Percentiles rank a stretch among this genome's conserved stretches.
Conservation (phyloP, 2,888 invertebrate genomes). For the Phengaris arion region DNA sequence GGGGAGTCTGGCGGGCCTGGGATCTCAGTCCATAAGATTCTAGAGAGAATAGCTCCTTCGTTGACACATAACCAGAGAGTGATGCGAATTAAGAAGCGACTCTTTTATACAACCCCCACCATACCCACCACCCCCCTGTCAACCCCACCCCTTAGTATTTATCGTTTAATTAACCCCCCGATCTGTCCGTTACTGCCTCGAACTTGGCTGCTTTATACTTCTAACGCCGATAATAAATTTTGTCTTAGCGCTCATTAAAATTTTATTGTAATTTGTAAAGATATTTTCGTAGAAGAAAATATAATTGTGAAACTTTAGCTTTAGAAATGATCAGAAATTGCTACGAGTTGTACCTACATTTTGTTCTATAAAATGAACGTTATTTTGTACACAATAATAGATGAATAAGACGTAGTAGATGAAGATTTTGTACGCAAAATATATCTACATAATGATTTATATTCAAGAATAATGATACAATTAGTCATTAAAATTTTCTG, state of each 20-base stretch:
- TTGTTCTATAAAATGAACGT: no score
- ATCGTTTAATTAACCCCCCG: conserved; percentile 74
- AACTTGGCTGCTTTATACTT: conserved; percentile 52
- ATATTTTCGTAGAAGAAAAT: neutral
- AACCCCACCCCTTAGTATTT: conserved; percentile 59
- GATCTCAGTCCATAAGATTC: no score
- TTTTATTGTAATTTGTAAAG: conserved; percentile 5
- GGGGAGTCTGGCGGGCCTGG: no score
- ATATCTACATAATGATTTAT: no score
- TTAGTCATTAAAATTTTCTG: no score
- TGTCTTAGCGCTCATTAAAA: conserved; percentile 6
- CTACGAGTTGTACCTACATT: no score
- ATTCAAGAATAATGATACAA: no score
- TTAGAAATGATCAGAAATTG: neutral
- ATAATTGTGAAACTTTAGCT: neutral
- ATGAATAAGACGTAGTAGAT: no score
- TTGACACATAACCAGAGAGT: conserved; percentile 76
- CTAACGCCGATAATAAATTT: conserved; percentile 47
- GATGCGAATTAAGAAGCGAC: conserved; percentile 76
- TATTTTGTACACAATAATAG: no score
- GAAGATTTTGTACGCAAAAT: no score
- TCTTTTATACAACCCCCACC: conserved; percentile 73
- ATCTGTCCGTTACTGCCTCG: conserved; percentile 45
- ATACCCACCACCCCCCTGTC: conserved; percentile 39
- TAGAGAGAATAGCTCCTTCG: conserved; percentile 52